Percentiles rank a stretch among this genome's conserved stretches.
These are phyloP conservation scores for Limnephilus rhombicus DNA, from an alignment of 2,888 invertebrate species.

Conservation along the genomic window DNA sequence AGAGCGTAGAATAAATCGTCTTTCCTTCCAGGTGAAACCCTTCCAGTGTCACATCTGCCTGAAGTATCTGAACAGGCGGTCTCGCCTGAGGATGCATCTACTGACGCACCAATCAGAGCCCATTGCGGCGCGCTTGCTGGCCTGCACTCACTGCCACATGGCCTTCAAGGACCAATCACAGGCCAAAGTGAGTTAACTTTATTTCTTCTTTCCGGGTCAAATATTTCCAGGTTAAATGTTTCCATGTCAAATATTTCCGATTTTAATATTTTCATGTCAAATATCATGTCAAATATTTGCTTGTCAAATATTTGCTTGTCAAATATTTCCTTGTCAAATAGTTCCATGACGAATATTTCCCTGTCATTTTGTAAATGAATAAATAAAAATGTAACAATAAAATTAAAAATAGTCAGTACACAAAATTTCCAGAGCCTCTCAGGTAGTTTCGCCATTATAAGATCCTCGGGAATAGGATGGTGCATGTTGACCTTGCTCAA, in stretches of 20 bases:
- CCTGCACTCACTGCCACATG: conserved; percentile 72
- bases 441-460: too few species aligned
- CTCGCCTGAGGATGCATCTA: conserved; percentile 76
- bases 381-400: too few species aligned
- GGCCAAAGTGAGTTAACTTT: conserved; percentile 69
- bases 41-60: conserved; percentile 78
- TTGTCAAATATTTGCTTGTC: neutral
- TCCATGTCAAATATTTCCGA: too few species aligned
- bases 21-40: conserved; percentile 73
- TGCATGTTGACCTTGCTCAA: too few species aligned
- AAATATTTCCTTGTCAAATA: too few species aligned
- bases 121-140: conserved; percentile 71
- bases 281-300: neutral
- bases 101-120: conserved; percentile 75
- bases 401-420: too few species aligned
- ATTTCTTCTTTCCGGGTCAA: neutral
- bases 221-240: too few species aligned
- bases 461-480: too few species aligned
- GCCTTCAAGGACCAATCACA: conserved; percentile 71
- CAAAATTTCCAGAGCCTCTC: too few species aligned
- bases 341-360: too few species aligned
- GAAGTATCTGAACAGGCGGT: conserved; percentile 76
- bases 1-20: neutral
- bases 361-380: too few species aligned
- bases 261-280: neutral